These are phyloP conservation scores for Calephelis nemesis DNA, from an alignment of 1,140 invertebrate genomes.

Conservation along the genomic window DNA sequence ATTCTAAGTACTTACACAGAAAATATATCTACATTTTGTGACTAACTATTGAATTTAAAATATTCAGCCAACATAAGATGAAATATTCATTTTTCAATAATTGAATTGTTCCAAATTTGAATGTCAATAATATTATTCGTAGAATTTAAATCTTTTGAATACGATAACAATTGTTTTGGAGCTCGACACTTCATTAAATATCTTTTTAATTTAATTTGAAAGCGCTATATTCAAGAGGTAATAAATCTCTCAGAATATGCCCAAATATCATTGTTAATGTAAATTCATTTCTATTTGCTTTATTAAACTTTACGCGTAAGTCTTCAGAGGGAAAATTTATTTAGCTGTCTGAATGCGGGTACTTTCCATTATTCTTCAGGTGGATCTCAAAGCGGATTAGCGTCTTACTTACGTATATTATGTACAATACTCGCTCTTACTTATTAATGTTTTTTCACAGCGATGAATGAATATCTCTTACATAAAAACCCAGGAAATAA, in stretches of 20 bases:
- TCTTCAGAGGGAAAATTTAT: slow-evolving; percentile 50
- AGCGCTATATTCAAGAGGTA: slow-evolving; percentile 23
- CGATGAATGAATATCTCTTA: slow-evolving; percentile 8
- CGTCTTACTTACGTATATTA: slow-evolving; percentile 11
- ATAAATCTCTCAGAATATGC: slow-evolving; percentile 48
- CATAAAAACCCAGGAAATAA: background rate
- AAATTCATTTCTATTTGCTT: slow-evolving; percentile 53
- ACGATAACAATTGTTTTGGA: slow-evolving; percentile 16
- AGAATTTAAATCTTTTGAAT: background rate
- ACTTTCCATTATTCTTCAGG: slow-evolving; percentile 43
- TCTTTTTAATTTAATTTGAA: slow-evolving; percentile 31
- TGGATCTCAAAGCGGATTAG: slow-evolving; percentile 45
- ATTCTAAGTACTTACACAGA: too few species aligned
- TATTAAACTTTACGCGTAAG: slow-evolving; percentile 52
- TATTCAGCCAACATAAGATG: too few species aligned
- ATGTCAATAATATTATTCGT: background rate
- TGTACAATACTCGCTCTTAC: background rate
- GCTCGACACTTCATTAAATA: slow-evolving; percentile 28
- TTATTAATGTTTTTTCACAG: slow-evolving; percentile 3
- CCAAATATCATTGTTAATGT: slow-evolving; percentile 43
- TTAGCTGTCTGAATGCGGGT: slow-evolving; percentile 45
- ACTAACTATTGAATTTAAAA: too few species aligned
- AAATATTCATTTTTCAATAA: too few species aligned
- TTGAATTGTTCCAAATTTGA: background rate
- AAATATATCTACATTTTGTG: too few species aligned